Base-by-base conservation (phyloP, 2,888 invertebrate species). In the Agrochola litura region DNA sequence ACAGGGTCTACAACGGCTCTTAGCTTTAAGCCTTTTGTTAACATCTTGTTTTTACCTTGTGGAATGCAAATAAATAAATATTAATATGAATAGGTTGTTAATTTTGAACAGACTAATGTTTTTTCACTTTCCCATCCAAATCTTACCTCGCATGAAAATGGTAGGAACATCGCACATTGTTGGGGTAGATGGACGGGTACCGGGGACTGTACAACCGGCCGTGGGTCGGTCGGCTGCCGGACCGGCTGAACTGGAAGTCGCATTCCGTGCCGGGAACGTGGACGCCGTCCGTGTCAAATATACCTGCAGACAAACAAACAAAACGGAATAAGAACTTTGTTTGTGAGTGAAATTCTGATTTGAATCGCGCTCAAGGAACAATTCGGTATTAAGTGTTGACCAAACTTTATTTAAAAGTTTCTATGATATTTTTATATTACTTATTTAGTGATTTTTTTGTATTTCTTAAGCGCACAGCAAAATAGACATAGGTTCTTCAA, bases 101-200 rank as follows among this genome's bases (percentile, higher is more conserved):
- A 1, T 16, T 52, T 54, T 54, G 6, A 6, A 9, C n/a, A n/a
- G 3, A 16, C 22, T 37, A 9, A 2, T 9, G 10, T 64, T 56
- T 12, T 37, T 25, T n/a, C 16, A n/a, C 19, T 1, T 14, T n/a
- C 2, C 0, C 8, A 22, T 2, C 8, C 9, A 41, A 30, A 8
- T 30, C 79, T 79, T 76, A 98, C 98, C 98, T 98, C 73, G 99
- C 99, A 90, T 98, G 97, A 93, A 99, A 98, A 92, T 98, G 98
- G 96, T 99, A 99, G 79, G 98, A 97, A 95, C 99, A 99, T 91
- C 98, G 97, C 91, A 99, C 98, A 94, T 99, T 98, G 94, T 98
- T 98, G 37, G 99, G 99, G 95, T 99, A 99, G 90, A 98, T 98
- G 90, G 99, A 99, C 84, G 99, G 99, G 97, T 99, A 99, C 78